These are phyloP conservation scores for Lacanobia oleracea DNA, from an alignment of 2,888 invertebrate genomes.

Conservation along the genomic window DNA sequence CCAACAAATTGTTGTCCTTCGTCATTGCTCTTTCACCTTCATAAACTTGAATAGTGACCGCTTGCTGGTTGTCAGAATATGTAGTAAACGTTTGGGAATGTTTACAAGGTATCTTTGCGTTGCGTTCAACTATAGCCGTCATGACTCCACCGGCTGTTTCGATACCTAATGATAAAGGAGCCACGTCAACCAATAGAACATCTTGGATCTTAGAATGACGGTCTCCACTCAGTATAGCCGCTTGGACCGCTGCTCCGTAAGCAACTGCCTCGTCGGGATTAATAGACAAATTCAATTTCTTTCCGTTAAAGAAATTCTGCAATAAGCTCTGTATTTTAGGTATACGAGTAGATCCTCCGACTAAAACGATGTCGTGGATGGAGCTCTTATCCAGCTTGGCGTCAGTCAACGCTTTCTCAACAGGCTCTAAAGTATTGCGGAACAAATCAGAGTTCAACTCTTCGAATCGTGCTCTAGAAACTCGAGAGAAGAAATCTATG, in stretches of 20 bases:
- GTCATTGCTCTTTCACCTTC: constrained; percentile 95
- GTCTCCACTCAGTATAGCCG: constrained; percentile 93
- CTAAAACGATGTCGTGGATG: constrained; percentile 95
- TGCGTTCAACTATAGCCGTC: constrained; percentile 94
- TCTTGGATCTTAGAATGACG: constrained; percentile 94
- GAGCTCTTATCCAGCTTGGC: constrained; percentile 94
- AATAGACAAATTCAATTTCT: constrained; percentile 93
- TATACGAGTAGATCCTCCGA: constrained; percentile 95
- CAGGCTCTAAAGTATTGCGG: constrained; percentile 93
- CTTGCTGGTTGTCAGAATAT: constrained; percentile 94
- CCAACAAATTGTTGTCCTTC: constrained; percentile 93
- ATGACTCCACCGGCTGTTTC: constrained; percentile 95
- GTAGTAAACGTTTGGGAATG: constrained; percentile 94
- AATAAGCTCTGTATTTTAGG: constrained; percentile 94
- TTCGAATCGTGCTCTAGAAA: constrained; percentile 94
- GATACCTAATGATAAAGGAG: constrained; percentile 93
- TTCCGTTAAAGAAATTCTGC: constrained; percentile 94
- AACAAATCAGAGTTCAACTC: constrained; percentile 94
- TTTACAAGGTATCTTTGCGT: constrained; percentile 93
- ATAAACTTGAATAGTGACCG: constrained; percentile 93
- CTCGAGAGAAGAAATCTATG: constrained; percentile 92
- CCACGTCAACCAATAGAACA: constrained; percentile 90
- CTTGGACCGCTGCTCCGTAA: constrained; percentile 94
- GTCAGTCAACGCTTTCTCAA: constrained; percentile 94
- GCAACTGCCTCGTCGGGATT: constrained; percentile 96